Evolutionary conservation across 2,797 vertebrate genomes (phyloP), one percentile per base, ranked within the genome.

Genomic region (Crenuchus spilurus): DNA sequence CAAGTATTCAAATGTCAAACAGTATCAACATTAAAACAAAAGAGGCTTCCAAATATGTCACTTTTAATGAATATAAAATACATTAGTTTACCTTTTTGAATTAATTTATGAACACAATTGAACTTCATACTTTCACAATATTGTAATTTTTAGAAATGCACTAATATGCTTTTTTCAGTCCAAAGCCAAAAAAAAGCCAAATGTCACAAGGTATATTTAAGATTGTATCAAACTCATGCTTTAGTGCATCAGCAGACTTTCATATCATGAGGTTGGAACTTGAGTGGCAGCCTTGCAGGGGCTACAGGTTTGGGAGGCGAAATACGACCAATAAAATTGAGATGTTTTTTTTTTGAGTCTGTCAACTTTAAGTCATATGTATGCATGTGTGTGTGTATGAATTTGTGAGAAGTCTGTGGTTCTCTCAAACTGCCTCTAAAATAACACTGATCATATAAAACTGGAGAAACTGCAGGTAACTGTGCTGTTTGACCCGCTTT

Each of bases 371-470:
- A 24, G 6, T 42, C 31, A 61, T 22, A 72, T 24, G 42, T 58
- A 46, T 67, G 30, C 7, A 35, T n/a, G n/a, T n/a, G 48, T 65
- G 22, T 44, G 6, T 55, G 39, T 52, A 13, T 5, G 14, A 30
- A 70, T 61, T 44, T 60, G n/a, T 46, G 39, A 77, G 22, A 63
- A 65, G 62, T 61, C 52, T 55, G 49, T 67, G 75, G 41, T 63
- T 70, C 60, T 70, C 31, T 70, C 51, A 70, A 68, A 61, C n/a
- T 61, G 57, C 24, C 31, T 52, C 49, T 77, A 52, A 77, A 75
- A 71, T 82, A 82, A 82, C 78, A 82, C 81, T 82, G 81, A 80
- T 67, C 68, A 72, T 58, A 75, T 64, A 77, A 80, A 62, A 62
- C 65, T 70, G 65, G 48, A 73, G 52, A 80, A 75, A 70, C 72